phyloP scores from a whole-genome alignment of 2,797 vertebrate species.

The Danio kyathit region DNA sequence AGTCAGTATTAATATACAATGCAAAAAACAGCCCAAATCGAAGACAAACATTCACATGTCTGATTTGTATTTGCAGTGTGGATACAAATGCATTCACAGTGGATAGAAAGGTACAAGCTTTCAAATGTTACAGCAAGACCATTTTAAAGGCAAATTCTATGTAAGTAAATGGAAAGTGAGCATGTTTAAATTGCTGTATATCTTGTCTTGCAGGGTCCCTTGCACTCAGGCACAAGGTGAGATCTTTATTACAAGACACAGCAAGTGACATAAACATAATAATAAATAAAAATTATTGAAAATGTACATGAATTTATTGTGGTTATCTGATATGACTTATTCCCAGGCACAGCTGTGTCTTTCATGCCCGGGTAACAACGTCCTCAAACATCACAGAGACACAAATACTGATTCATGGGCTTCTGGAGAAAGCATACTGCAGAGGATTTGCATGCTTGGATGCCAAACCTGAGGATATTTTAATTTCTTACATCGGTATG shows the following conservation, averaged over 20 bases:
- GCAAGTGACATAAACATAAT: background rate
- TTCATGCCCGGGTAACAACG: slow-evolving; percentile 72
- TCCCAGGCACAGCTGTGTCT: slow-evolving; percentile 72
- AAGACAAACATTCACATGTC: background rate
- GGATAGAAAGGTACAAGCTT: background rate
- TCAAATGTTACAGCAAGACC: background rate
- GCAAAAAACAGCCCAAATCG: background rate
- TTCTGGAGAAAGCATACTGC: slow-evolving; percentile 65
- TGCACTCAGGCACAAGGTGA: slow-evolving; percentile 44
- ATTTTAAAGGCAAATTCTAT: background rate
- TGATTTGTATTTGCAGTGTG: slow-evolving; percentile 24
- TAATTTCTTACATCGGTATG: slow-evolving; percentile 77
- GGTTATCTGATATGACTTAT: background rate
- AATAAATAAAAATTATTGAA: background rate
- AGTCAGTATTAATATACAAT: background rate
- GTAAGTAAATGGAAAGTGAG: background rate
- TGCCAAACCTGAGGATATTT: slow-evolving; percentile 60
- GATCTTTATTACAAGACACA: background rate
- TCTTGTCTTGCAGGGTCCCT: background rate
- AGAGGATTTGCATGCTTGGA: slow-evolving; percentile 58
- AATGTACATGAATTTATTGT: background rate
- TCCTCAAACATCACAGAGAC: slow-evolving; percentile 62
- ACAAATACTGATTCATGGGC: slow-evolving; percentile 59
- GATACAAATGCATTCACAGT: background rate
- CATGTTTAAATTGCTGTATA: background rate